Base-by-base conservation (phyloP, 2,113 vertebrate species). In the Callospermophilus lateralis region DNA sequence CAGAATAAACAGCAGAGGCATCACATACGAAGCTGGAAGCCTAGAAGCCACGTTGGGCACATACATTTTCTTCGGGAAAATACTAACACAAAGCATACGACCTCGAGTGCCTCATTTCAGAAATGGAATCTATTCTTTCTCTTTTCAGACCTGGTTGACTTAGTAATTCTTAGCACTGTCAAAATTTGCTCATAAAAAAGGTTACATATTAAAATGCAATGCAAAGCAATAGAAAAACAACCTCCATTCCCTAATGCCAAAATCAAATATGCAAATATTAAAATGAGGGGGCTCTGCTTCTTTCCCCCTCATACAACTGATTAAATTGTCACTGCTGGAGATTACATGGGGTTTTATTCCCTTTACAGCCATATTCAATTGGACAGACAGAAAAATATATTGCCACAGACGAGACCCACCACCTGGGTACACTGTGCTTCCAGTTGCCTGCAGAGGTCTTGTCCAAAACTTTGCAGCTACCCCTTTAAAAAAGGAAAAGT, bases 261-360 rank as follows among this genome's bases (percentile, higher is more conserved):
- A 98, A 98, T 98, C 97, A 98, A 98, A 98, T 98, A 98, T 98
- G 97, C 93, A 98, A 98, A 98, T 98, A 98, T 97, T 95, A 98
- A 98, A 98, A 99, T 98, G 88, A 98, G 19, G 77, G 42, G 13
- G 61, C 28, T 12, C 30, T 5, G 51, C 20, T 28, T 92, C 97
- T 97, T 81, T 90, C 76, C 78, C 87, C 19, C 94, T 84, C 85
- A 84, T 81, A 96, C 55, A 93, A 95, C 89, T 94, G 92, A 96
- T 98, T 98, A 97, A 97, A 68, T 98, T 98, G 93, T 98, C 90
- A 88, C 96, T 97, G 88, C 96, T 98, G 96, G 96, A 98, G 97
- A 98, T 98, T 97, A 92, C 95, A 98, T 81, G 81, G 65, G 72
- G 72, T 77, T 98, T 98, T 97, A 98, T 97, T 98, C 98, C 87